Evolutionary conservation across 2,113 vertebrate genomes (phyloP).

Genomic region (Mobula hypostoma): DNA sequence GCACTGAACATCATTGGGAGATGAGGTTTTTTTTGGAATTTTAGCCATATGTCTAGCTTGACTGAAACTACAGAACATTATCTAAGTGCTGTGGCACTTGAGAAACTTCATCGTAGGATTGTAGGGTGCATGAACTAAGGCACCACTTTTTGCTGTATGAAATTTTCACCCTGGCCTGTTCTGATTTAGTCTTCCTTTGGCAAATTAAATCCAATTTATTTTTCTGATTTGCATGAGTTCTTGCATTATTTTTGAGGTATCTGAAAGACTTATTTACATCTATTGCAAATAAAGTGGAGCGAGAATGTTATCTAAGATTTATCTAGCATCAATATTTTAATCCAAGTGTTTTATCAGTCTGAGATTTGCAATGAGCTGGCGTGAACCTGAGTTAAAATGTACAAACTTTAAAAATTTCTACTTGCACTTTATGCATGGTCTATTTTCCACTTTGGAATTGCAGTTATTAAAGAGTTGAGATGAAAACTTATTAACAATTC

Average conservation of each 20-base stretch:
- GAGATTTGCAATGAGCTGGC: neutral
- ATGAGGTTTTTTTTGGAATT: neutral
- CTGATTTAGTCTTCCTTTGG: neutral
- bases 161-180: neutral
- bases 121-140: neutral
- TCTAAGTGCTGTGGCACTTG: neutral
- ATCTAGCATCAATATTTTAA: neutral
- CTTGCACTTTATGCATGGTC: neutral
- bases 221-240: neutral
- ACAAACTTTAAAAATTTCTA: neutral
- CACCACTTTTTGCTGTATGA: neutral
- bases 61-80: neutral
- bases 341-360: neutral
- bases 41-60: neutral
- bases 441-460: neutral
- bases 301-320: neutral
- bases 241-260: neutral
- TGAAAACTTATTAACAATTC: neutral
- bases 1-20: neutral
- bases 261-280: neutral
- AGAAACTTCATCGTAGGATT: neutral
- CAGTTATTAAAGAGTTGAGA: neutral
- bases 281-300: neutral
- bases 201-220: neutral
- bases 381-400: neutral